Conservation (phyloP, 2,888 invertebrate species). For the Onthophagus sagittarius region DNA sequence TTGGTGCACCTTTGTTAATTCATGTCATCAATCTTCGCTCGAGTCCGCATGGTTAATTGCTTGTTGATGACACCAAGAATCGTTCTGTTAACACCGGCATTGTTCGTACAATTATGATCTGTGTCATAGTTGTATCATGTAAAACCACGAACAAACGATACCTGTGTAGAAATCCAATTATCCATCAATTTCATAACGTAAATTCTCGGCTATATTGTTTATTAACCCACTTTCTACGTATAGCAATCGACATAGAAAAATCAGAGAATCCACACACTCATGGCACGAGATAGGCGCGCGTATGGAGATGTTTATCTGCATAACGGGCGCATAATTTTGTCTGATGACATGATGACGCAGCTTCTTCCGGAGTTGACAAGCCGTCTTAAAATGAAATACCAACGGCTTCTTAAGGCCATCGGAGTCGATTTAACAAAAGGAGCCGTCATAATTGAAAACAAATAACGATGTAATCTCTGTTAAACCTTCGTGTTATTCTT, state of each 20-base stretch:
- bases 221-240: not conserved
- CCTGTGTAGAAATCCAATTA: not conserved
- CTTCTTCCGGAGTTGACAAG: conserved; percentile 8
- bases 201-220: not conserved
- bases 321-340: not conserved
- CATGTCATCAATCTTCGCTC: not conserved
- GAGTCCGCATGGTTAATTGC: not conserved
- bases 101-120: not conserved
- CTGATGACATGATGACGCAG: conserved; percentile 5
- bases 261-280: not conserved
- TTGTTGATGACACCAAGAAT: not conserved
- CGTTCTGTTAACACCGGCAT: not conserved
- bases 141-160: not conserved
- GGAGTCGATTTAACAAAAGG: not conserved
- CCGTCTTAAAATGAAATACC: conserved; percentile 9
- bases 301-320: conserved; percentile 11
- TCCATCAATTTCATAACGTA: not conserved
- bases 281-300: not conserved
- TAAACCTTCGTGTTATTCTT: not conserved
- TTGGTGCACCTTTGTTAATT: not conserved
- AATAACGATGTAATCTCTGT: not conserved
- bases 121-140: not conserved
- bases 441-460: not conserved
- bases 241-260: not conserved
- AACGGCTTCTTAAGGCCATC: conserved; percentile 3